Evolutionary conservation across 2,113 vertebrate species (phyloP).

Genomic region (Saguinus midas): DNA sequence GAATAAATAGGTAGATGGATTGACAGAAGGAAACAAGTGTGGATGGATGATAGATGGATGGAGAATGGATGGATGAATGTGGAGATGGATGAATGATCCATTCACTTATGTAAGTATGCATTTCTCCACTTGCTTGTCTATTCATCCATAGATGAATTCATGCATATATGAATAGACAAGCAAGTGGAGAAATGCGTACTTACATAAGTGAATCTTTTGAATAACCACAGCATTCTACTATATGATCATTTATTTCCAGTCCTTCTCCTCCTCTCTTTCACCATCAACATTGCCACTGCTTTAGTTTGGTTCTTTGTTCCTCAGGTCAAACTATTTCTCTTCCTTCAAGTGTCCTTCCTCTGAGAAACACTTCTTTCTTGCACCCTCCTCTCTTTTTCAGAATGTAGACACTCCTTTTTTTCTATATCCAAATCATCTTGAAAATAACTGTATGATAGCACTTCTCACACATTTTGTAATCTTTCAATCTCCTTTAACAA

Average conservation of each 20-base stretch:
- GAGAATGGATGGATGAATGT: no score
- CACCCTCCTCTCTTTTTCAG: background rate
- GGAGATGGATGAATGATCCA: background rate
- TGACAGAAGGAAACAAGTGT: no score
- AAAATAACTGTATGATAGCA: background rate
- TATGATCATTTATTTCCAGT: no score
- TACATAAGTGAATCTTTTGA: background rate
- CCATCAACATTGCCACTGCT: background rate
- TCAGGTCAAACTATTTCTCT: background rate
- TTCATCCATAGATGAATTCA: no score
- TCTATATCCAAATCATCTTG: background rate
- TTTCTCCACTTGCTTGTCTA: no score
- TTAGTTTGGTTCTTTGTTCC: background rate
- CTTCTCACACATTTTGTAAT: fast-evolving
- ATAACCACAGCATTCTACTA: background rate
- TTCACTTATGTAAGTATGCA: no score
- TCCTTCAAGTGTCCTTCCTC: background rate
- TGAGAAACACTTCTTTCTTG: background rate
- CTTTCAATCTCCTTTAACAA: background rate
- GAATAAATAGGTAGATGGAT: background rate
- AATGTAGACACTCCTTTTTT: background rate
- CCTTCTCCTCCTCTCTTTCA: background rate
- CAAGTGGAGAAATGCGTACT: background rate
- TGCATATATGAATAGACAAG: background rate
- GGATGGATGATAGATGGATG: no score